Base-by-base conservation (phyloP, 2,113 vertebrate genomes). In the Hemichromis elongatus region DNA sequence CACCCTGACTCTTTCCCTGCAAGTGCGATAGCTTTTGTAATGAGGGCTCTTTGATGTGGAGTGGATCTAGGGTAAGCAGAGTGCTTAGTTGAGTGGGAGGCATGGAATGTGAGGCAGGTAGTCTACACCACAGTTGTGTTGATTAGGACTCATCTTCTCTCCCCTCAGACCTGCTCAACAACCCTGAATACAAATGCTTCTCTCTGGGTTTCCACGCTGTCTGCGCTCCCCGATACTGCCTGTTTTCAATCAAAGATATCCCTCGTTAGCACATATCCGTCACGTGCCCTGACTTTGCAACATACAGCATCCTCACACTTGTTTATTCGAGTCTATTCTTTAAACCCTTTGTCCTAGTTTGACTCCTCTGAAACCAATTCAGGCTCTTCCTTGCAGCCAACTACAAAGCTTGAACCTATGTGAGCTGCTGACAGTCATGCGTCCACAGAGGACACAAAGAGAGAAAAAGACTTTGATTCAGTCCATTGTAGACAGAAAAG, bases 41-140 rank as follows among this genome's bases (percentile, higher is more conserved):
- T 85, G 81, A 86, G 77, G 14, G 18, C 47, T 75, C 77, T 93
- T 94, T 94, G 88, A 93, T 87, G 87, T 90, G 83, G 35, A 81
- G 56, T 82, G 77, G 75, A 84, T 92, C 82, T 75, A n/a, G 78
- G 80, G 82, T 93, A 89, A 89, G 86, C 87, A 83, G 68, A 66
- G 80, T 56, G 84, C 61, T 88, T 79, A 73, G 82, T 55, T 83
- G 82, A 79, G 75, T 54, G 45, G 73, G 55, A 83, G 79, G 61
- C 7, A 21, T 88, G 75, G 77, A 87, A 92, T 75, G 73, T 3
- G 18, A 89, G 87, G 28, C 57, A 87, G 86, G 89, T 93, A 91
- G 45, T 11, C 45, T 75, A 88, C 42, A 70, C 14, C 57, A 9
- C n/a, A 2, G 26, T 66, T 77, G 56, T 86, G 75, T 79, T 78